Conservation (phyloP, 2,888 invertebrate species). For the Neoaliturus tenellus region DNA sequence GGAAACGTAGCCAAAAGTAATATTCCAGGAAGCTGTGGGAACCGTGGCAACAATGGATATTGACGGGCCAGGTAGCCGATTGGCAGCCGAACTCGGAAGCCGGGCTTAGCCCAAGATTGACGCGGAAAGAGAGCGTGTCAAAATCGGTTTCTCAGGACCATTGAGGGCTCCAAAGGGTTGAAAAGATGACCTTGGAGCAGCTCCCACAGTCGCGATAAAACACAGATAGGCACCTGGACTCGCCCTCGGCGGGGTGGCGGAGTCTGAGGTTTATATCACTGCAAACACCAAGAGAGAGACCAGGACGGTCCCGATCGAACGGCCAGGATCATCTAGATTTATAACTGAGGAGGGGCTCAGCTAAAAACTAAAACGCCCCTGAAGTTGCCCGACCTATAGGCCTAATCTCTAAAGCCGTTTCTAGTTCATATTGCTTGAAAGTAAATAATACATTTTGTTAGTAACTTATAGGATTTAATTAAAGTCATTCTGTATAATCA, state of each 20-base stretch:
- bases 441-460: no score
- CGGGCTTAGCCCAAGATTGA: not conserved
- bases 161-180: constrained; percentile 28
- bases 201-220: constrained; percentile 30
- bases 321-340: not conserved
- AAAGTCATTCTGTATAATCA: no score
- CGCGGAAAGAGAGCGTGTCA: constrained; percentile 39
- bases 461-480: no score
- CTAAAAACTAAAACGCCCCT: no score
- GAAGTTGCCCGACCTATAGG: no score
- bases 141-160: constrained; percentile 36
- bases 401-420: no score
- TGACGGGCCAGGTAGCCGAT: not conserved
- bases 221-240: constrained; percentile 25
- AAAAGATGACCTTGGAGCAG: constrained; percentile 24
- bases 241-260: not conserved
- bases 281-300: no score
- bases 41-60: not conserved
- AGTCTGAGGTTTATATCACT: not conserved
- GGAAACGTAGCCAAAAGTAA: not conserved
- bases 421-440: no score
- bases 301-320: not conserved
- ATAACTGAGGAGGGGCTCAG: not conserved
- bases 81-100: constrained; percentile 7
- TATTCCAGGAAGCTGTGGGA: constrained; percentile 24